phyloP scores from a whole-genome alignment of 2,888 invertebrate species.

The Encarsia formosa region DNA sequence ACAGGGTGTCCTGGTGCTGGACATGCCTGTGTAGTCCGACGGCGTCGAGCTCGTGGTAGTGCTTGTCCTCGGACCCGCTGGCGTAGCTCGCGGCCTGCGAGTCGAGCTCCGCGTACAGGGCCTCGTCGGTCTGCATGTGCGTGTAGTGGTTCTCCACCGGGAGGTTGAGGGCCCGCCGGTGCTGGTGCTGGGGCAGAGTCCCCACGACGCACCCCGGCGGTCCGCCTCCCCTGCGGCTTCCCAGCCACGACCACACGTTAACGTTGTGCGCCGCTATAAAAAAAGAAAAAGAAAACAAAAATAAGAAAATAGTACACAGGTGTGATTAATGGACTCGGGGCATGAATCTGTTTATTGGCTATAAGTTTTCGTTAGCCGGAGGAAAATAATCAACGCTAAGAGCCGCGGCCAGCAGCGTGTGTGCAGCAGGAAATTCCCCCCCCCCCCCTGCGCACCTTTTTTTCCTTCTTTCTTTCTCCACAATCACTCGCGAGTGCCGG shows the following conservation, averaged over 20 bases:
- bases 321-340: too few relatives aligned
- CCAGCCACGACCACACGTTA: slow-evolving; percentile 50
- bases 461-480: too few relatives aligned
- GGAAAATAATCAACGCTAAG: too few relatives aligned
- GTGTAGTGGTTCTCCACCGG: slow-evolving; percentile 69
- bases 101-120: slow-evolving; percentile 69
- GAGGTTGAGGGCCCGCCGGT: slow-evolving; percentile 46
- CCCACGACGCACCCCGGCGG: slow-evolving; percentile 45
- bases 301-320: too few relatives aligned
- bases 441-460: too few relatives aligned
- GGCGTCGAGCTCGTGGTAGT: slow-evolving; percentile 49
- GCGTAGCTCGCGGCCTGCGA: slow-evolving; percentile 55
- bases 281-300: too few relatives aligned
- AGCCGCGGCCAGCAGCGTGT: too few relatives aligned
- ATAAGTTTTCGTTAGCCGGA: too few relatives aligned
- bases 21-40: slow-evolving; percentile 47
- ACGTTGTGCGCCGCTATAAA: slow-evolving; percentile 48
- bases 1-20: slow-evolving; percentile 36
- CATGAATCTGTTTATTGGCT: too few relatives aligned
- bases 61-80: slow-evolving; percentile 48
- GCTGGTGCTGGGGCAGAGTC: slow-evolving; percentile 46
- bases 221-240: slow-evolving; percentile 48
- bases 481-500: too few relatives aligned
- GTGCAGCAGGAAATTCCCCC: too few relatives aligned
- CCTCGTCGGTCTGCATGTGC: slow-evolving; percentile 66